Base-by-base conservation (phyloP, 1,140 invertebrate species). In the Belonocnema kinseyi region DNA sequence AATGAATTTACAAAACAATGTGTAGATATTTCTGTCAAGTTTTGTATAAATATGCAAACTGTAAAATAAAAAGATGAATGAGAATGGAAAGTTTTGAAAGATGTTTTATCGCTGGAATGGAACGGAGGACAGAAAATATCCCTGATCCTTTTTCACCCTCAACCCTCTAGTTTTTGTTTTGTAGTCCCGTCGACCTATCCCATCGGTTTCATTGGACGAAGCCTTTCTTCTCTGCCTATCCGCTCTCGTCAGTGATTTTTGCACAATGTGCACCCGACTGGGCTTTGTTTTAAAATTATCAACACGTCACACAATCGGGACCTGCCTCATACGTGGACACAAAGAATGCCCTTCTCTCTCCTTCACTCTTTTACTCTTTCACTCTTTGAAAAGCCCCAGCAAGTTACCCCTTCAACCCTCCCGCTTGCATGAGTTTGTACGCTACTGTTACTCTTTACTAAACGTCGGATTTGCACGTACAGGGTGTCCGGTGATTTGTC, bases 271-370 rank as follows among this genome's bases (percentile, higher is more conserved):
- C 82, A 75, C 72, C 75, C 80, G 80, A 80, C 76, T 76, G 21
- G 81, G 80, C 85, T 87, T 91, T 91, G 90, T 91, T 90, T 87
- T 84, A 89, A 91, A 91, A 91, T 91, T 91, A 91, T 91, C 90
- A 91, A 90, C 89, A 85, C 86, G 88, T 88, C 83, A 86, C 88
- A 90, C 89, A 91, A 90, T 91, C 89, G 85, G 85, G 82, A 84
- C 79, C 84, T 84, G 85, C 84, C 83, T 87, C 85, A 76, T 56
- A 50, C 82, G 80, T 80, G 72, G 75, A 78, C 77, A 88, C 85
- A 88, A 88, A 89, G 85, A 86, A 86, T 83, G 61, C 70, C 10
- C 40, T 46, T 46, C 10, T 11, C 40, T 46, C 40, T 46, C 40
- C 7, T 10, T 40, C 40, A 40, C 40, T 40, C 40, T 33, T 33